Conservation (phyloP, 1,140 invertebrate species). For the Psix sp. region DNA sequence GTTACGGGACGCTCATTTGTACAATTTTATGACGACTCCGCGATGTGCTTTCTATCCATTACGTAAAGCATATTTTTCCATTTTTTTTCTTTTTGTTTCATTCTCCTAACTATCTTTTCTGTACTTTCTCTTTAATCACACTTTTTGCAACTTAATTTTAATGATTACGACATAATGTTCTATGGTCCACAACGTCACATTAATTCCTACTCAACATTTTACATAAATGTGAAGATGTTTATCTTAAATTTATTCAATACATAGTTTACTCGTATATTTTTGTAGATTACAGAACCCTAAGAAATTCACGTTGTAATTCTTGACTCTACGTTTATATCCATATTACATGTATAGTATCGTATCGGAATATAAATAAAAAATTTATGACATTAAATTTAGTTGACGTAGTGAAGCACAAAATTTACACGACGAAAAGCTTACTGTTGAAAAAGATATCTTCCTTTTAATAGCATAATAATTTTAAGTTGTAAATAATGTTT, state of each 20-base stretch:
- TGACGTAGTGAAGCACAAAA: no score
- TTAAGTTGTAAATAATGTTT: no score
- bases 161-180: constrained; percentile 37
- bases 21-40: constrained; percentile 72
- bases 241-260: neutral
- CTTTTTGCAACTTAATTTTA: constrained; percentile 52
- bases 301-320: no score
- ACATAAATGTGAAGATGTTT: no score
- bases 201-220: constrained; percentile 5
- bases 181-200: constrained; percentile 6
- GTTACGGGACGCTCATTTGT: constrained; percentile 73
- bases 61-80: constrained; percentile 45
- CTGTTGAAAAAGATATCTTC: no score
- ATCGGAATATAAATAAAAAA: no score
- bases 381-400: no score
- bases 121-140: constrained; percentile 34
- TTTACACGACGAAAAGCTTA: no score
- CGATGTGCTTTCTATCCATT: constrained; percentile 67
- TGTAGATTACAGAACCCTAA: no score
- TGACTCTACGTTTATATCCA: no score
- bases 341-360: no score
- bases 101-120: constrained; percentile 17
- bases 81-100: constrained; percentile 22
- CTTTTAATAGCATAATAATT: no score
- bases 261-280: neutral